These are phyloP conservation scores for Eristalis pertinax DNA, from an alignment of 2,888 invertebrate genomes.

Conservation along the genomic window DNA sequence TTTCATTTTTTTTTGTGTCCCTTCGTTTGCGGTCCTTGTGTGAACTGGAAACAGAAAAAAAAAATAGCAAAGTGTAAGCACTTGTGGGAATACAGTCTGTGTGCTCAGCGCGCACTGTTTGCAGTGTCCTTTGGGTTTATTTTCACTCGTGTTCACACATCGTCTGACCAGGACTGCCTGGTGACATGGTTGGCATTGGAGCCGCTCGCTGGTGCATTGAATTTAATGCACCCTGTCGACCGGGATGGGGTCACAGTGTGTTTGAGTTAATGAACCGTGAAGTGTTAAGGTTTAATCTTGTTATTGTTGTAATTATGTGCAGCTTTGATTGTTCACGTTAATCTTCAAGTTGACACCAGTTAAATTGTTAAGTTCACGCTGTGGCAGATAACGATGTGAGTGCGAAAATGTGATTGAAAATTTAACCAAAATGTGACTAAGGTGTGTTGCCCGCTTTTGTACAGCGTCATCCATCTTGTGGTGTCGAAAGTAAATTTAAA, in stretches of 20 bases:
- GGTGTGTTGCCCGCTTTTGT: too few species aligned
- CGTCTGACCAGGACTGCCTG: not conserved
- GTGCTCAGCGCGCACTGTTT: not conserved
- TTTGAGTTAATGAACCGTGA: conserved; percentile 5
- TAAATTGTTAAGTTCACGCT: not conserved
- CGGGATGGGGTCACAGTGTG: not conserved
- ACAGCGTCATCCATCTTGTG: too few species aligned
- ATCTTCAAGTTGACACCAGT: not conserved
- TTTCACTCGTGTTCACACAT: conserved; percentile 26
- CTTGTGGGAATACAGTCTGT: not conserved
- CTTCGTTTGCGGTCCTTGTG: not conserved
- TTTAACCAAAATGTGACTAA: too few species aligned
- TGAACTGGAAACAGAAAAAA: not conserved
- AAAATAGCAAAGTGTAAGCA: not conserved
- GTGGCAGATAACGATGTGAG: too few species aligned
- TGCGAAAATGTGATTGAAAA: not conserved
- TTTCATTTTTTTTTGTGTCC: not conserved
- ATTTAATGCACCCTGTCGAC: not conserved
- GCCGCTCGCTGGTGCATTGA: not conserved
- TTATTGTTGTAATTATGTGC: not conserved
- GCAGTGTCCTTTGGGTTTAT: conserved; percentile 7
- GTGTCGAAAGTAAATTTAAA: too few species aligned
- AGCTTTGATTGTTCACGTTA: not conserved
- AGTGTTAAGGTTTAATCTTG: not conserved
- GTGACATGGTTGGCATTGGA: not conserved